These are phyloP conservation scores for Laticauda colubrina DNA, from an alignment of 2,113 vertebrate genomes.

Conservation along the genomic window DNA sequence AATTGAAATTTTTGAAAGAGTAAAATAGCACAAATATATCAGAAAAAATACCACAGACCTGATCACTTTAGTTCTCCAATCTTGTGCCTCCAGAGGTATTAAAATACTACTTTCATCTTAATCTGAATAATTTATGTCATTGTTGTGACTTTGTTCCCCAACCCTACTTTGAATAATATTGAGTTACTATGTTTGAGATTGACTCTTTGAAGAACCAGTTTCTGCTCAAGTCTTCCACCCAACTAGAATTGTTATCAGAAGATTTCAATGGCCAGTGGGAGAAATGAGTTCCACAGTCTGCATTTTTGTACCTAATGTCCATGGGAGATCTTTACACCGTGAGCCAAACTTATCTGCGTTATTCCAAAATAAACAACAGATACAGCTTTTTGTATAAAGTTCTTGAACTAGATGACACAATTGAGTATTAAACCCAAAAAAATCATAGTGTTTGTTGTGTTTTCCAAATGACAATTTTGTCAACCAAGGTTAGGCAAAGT, in stretches of 20 bases:
- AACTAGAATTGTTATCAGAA: background rate
- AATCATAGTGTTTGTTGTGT: background rate
- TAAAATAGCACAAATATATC: background rate
- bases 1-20: background rate
- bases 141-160: background rate
- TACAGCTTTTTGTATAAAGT: background rate
- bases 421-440: background rate
- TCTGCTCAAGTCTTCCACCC: background rate
- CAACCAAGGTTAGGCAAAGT: background rate
- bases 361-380: background rate
- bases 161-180: background rate
- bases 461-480: conserved; percentile 1
- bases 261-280: background rate
- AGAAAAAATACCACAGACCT: background rate
- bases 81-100: background rate
- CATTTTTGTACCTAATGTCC: background rate
- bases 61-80: background rate
- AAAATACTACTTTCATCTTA: background rate
- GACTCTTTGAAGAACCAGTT: background rate
- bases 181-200: background rate
- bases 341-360: background rate
- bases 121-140: background rate
- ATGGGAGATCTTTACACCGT: background rate
- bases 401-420: background rate
- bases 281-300: background rate